Evolutionary conservation across 2,113 vertebrate species (phyloP), one percentile per base, ranked within the genome.

Genomic region (Bambusicola thoracicus): DNA sequence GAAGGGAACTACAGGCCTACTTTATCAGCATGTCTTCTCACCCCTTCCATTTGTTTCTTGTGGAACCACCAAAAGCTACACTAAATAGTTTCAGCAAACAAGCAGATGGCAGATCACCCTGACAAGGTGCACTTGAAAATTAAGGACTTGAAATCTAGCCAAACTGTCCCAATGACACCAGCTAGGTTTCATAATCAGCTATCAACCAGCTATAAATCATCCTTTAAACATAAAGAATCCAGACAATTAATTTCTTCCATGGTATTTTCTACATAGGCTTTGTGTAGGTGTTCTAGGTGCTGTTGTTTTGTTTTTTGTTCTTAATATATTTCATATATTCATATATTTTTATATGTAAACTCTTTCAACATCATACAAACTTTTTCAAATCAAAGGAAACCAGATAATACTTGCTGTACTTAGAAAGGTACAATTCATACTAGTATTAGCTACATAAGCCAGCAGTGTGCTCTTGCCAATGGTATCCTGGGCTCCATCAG

Each of bases 101-200:
- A 94, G 80, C 58, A 66, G 56, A 81, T 81, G 55, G 92, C 2
- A 24, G 55, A 90, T 85, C 49, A 85, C 87, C 80, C 65, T 65
- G 65, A 70, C 6, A 68, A 43, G 81, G 24, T 10, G 59, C 34
- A 66, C 76, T 90, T 66, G 70, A 61, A 88, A 93, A 91, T 40
- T 88, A 93, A 81, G 80, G 88, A 78, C 66, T 10, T 81, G 76
- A 85, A 85, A 51, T 32, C 66, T 51, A 65, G 75, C 80, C 87
- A 85, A 89, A 70, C 55, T 66, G 48, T 55, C 70, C 70, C 77
- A 65, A 87, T 59, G 79, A 90, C 51, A 88, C 76, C 51, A 85
- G 56, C 63, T 51, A 75, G 40, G 21, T 85, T 92, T 74, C 83
- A 44, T 67, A 95, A 90, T 78, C 25, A 40, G 55, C 46, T 81